Base-by-base conservation (phyloP, 2,797 vertebrate genomes). In the Characodon lateralis region DNA sequence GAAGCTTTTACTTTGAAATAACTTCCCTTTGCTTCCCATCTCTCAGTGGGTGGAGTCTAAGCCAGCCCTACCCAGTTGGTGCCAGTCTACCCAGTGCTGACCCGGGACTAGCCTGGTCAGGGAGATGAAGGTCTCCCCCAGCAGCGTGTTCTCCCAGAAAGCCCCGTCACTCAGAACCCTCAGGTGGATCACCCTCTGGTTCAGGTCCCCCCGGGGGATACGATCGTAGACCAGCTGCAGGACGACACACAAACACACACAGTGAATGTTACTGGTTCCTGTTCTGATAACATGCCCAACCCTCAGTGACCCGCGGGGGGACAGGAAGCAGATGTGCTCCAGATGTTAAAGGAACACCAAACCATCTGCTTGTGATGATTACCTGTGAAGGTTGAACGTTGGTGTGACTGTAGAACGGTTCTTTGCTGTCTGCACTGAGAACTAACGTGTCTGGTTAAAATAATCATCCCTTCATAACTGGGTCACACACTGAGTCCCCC, bases 111-210 rank as follows among this genome's bases (percentile, higher is more conserved):
- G 94, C 85, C 94, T 96, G 68, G 95, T 95, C 28, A 99, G 95
- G 2, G 95, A 93, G 87, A 99, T 98, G 78, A 96, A 95, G 81
- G 97, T 95, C 93, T 99, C 97, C 0, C 98, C 98, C 1, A 99
- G 96, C 72, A 98, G 94, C 5, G 97, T 95, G 81, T 97, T 99
- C 91, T 99, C 98, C 97, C 98, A 98, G 92, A 99, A 98, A 0
- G 97, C 96, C 1, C 98, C 97, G 28, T 99, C 98, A 0, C 96
- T 96, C 79, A 99, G 95, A 80, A 99, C 98, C 0, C 98, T 96
- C 74, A 99, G 95, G 91, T 97, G 97, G 78, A 99, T 96, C 90
- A 97, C 96, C 77, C 98, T 95, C 93, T 97, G 98, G 88, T 97
- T 95, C 89, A 99, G 95, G 93, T 99, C 98, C 2, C 97, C 98